Percentiles rank a stretch among this genome's conserved stretches.
phyloP scores from a whole-genome alignment of 2,888 invertebrate species.

The Lottia gigantea region DNA sequence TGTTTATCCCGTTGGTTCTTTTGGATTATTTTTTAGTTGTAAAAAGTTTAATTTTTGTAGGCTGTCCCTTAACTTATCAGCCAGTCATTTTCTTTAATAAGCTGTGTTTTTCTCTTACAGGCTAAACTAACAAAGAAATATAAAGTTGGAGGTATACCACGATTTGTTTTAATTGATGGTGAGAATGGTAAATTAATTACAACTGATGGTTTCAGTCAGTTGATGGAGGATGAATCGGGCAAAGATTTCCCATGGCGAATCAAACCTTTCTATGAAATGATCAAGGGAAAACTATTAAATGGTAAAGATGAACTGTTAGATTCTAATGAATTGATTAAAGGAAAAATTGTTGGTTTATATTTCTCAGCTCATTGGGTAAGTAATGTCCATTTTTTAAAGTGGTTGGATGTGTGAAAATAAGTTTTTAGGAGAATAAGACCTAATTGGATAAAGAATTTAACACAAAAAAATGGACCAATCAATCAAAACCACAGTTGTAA shows the following conservation, averaged over 20 bases:
- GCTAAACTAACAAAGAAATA: conserved; percentile 81
- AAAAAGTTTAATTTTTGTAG: too few species aligned
- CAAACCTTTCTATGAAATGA: conserved; percentile 73
- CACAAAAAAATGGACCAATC: too few species aligned
- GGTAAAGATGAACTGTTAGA: conserved; percentile 24
- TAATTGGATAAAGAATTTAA: too few species aligned
- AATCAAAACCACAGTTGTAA: too few species aligned
- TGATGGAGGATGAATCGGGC: conserved; percentile 79
- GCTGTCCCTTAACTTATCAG: too few species aligned
- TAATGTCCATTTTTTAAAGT: conserved; percentile 20
- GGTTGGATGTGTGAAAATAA: too few species aligned
- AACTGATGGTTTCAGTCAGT: conserved; percentile 74
- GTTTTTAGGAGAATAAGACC: too few species aligned
- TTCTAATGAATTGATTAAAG: conserved; percentile 66
- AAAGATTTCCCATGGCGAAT: conserved; percentile 83
- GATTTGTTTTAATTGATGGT: conserved; percentile 78
- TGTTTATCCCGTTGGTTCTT: too few species aligned
- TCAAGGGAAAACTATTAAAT: conserved; percentile 53
- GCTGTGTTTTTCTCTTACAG: conserved; percentile 70
- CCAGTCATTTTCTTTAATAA: background rate
- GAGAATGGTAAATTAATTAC: conserved; percentile 77
- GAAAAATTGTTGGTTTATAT: conserved; percentile 81
- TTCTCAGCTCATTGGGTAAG: conserved; percentile 91
- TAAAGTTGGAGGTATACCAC: conserved; percentile 82
- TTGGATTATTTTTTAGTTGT: too few species aligned